Percentiles rank a stretch among this genome's conserved stretches.
Conservation (phyloP, 1,140 invertebrate genomes). For the Cataglyphis hispanica region DNA sequence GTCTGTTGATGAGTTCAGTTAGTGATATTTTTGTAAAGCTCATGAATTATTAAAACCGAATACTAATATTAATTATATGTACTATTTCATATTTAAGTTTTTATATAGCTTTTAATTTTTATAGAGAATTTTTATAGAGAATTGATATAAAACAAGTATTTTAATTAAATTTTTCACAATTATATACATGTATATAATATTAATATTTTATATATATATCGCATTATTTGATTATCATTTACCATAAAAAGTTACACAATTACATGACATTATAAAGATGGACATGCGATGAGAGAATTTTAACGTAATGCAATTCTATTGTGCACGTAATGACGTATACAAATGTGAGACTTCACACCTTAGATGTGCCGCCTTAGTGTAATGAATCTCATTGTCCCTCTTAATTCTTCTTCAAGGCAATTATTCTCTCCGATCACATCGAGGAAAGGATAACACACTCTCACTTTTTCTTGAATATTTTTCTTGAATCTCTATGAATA, state of each 20-base stretch:
- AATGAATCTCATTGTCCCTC: neutral
- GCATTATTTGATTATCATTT: neutral
- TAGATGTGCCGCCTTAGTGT: neutral
- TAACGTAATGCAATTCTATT: conserved; percentile 17
- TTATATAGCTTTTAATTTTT: neutral
- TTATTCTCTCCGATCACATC: neutral
- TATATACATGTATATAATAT: neutral
- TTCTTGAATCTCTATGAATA: no score
- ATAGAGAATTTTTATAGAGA: neutral
- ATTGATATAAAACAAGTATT: neutral
- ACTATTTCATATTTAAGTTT: neutral
- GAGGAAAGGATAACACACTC: no score
- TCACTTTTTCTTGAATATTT: no score
- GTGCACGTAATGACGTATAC: neutral
- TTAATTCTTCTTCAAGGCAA: neutral
- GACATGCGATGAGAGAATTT: neutral
- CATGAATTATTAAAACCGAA: neutral
- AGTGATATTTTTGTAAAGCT: neutral
- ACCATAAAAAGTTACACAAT: neutral
- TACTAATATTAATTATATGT: neutral
- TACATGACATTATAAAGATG: neutral
- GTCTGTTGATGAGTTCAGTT: neutral
- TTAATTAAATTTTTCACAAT: neutral
- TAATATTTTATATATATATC: neutral
- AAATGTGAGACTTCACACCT: conserved; percentile 17